Conservation (phyloP, 2,113 vertebrate species). For the Lynx canadensis region DNA sequence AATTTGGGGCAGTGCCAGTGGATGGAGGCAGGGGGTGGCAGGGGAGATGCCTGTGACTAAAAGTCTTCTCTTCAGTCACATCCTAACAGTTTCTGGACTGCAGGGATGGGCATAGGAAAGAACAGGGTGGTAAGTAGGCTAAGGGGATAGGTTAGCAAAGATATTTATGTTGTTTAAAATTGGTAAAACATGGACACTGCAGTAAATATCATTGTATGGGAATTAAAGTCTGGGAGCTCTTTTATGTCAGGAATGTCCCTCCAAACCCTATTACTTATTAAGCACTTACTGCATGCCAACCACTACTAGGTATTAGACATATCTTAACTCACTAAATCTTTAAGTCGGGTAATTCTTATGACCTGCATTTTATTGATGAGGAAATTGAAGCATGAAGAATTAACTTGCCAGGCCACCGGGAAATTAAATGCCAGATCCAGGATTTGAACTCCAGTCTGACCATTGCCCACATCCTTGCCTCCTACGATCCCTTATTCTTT, state of each 20-base stretch:
- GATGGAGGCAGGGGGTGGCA: not conserved
- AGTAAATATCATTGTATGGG: not conserved
- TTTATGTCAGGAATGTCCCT: not conserved
- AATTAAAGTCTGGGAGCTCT: not conserved
- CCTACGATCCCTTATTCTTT: not conserved
- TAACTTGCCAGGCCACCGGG: not conserved
- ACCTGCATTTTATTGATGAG: slow-evolving; percentile 42
- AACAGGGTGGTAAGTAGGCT: not conserved
- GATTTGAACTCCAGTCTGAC: not conserved
- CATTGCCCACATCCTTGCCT: not conserved
- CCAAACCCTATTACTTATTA: not conserved
- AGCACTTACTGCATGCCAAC: not conserved
- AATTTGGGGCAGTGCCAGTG: not conserved
- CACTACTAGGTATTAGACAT: not conserved
- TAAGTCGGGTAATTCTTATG: not conserved
- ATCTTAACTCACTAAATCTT: not conserved
- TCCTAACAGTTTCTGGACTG: not conserved
- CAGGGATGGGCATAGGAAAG: not conserved
- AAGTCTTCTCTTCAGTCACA: not conserved
- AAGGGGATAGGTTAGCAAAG: not conserved
- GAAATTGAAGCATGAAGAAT: not conserved
- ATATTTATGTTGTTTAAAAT: not conserved
- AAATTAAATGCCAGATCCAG: slow-evolving; percentile 19
- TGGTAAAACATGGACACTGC: not conserved
- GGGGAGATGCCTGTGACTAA: not conserved